Evolutionary conservation across 30 jellyfish, hydroid and myxozoan genomes (phyloP).

Genomic region (Hydractinia echinata): DNA sequence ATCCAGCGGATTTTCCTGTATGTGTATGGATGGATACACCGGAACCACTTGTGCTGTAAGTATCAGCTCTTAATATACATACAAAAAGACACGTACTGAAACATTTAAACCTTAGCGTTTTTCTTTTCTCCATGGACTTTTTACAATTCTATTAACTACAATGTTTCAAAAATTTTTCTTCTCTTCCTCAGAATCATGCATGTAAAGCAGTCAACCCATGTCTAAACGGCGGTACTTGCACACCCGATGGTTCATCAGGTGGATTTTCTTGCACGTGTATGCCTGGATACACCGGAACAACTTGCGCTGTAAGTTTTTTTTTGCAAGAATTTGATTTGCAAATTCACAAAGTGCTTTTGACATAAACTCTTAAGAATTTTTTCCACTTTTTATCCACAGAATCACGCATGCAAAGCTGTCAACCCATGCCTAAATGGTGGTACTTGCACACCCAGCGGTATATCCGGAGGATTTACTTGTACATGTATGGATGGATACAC

Average conservation of each 20-base stretch:
- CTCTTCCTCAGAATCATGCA: background rate
- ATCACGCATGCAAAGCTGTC: conserved; percentile 30
- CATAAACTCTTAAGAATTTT: background rate
- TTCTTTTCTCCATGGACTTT: background rate
- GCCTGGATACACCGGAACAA: conserved; percentile 63
- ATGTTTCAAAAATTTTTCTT: background rate
- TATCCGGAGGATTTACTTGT: conserved; percentile 48
- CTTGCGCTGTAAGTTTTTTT: conserved; percentile 24
- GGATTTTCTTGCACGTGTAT: conserved; percentile 52
- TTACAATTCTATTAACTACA: background rate
- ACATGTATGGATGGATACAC: conserved; percentile 62
- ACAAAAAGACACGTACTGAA: background rate
- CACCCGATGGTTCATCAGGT: background rate
- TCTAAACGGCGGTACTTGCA: conserved; percentile 10
- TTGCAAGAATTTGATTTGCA: too few relatives aligned
- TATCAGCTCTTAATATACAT: background rate
- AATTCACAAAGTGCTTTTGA: too few relatives aligned
- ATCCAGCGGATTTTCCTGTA: conserved; percentile 51
- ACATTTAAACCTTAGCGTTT: background rate
- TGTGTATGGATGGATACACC: conserved; percentile 53
- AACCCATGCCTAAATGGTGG: conserved; percentile 71
- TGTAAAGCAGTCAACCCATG: conserved; percentile 13
- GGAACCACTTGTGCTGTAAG: conserved; percentile 59
- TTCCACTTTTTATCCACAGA: background rate
- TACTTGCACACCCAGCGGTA: conserved; percentile 50